These are phyloP conservation scores for Alca torda DNA, from an alignment of 2,797 vertebrate species.

Conservation along the genomic window DNA sequence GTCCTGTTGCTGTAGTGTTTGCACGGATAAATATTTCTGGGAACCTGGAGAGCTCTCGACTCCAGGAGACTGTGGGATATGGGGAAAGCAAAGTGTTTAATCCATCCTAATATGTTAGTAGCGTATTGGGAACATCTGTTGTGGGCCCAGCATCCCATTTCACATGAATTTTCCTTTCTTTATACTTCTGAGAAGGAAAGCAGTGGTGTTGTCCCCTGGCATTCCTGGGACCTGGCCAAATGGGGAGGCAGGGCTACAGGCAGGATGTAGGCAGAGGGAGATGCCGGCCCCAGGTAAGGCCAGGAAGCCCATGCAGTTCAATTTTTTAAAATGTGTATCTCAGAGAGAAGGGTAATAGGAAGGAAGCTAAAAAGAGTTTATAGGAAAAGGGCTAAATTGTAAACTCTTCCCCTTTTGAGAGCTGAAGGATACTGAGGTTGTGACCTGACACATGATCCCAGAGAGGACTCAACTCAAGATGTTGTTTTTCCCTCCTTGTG, in stretches of 20 bases:
- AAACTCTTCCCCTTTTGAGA: not conserved
- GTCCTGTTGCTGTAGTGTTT: not conserved
- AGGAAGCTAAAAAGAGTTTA: not conserved
- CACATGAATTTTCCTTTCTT: not conserved
- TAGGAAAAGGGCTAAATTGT: not conserved
- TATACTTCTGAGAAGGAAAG: not conserved
- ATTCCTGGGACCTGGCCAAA: not conserved
- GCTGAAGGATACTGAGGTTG: not conserved
- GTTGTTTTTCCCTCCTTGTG: conserved; percentile 11
- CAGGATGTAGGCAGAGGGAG: not conserved
- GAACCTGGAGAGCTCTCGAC: not conserved
- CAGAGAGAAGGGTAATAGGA: not conserved
- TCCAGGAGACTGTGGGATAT: not conserved
- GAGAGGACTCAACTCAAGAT: not conserved
- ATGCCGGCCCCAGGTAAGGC: not conserved
- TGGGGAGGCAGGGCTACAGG: not conserved
- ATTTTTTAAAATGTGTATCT: not conserved
- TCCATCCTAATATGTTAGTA: not conserved
- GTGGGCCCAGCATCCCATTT: not conserved
- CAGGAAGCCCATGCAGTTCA: not conserved
- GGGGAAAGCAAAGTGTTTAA: not conserved
- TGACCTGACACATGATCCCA: not conserved
- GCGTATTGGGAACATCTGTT: not conserved
- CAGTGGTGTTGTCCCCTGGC: not conserved
- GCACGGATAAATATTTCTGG: not conserved